Conservation (phyloP, 2,888 invertebrate species). For the Thera britannica region DNA sequence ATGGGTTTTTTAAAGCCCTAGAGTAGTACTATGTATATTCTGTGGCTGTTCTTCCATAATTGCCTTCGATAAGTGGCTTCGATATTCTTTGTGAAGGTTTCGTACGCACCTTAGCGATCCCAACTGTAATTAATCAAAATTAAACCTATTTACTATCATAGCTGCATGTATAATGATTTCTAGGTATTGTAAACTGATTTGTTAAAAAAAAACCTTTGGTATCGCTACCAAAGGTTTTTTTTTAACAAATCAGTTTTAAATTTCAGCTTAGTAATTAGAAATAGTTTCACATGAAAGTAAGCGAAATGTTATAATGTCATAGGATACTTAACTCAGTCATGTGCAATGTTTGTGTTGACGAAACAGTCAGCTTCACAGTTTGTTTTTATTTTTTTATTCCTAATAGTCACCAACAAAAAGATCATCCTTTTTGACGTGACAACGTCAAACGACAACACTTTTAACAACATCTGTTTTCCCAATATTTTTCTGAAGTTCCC, state of each 20-base stretch:
- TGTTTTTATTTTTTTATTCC: too few species aligned
- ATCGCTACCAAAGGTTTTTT: too few species aligned
- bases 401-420: too few species aligned
- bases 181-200: too few species aligned
- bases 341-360: slow-evolving; percentile 16
- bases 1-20: slow-evolving; percentile 20
- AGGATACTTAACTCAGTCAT: slow-evolving; percentile 23
- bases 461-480: too few species aligned
- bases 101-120: neutral
- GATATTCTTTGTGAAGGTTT: slow-evolving; percentile 5
- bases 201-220: too few species aligned
- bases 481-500: too few species aligned
- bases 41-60: slow-evolving; percentile 9
- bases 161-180: too few species aligned
- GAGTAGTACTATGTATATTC: neutral
- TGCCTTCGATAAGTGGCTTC: slow-evolving; percentile 20
- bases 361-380: slow-evolving; percentile 5
- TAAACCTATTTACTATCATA: neutral
- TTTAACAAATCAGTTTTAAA: neutral
- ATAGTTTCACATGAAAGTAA: slow-evolving; percentile 24
- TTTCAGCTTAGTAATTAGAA: slow-evolving; percentile 11
- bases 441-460: too few species aligned
- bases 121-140: neutral
- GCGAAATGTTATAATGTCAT: slow-evolving; percentile 29
- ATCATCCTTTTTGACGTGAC: too few species aligned